phyloP scores from a whole-genome alignment of 1,140 invertebrate species.

The Elysia chlorotica region DNA sequence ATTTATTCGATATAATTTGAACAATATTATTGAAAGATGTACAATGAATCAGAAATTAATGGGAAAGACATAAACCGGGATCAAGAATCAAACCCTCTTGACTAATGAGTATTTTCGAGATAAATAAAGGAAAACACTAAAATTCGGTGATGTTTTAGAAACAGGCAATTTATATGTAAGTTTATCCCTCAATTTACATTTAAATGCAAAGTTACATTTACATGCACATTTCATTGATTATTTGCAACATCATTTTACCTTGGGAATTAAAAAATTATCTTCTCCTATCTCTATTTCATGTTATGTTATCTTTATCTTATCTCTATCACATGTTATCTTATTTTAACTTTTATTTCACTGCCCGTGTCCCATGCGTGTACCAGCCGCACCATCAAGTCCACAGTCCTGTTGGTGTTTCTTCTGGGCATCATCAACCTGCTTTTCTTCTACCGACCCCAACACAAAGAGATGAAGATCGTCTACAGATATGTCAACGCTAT shows the following conservation, averaged over 20 bases:
- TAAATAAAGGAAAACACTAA: too few relatives aligned
- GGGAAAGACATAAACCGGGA: too few relatives aligned
- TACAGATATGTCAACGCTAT: conserved; percentile 17
- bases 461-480: not conserved
- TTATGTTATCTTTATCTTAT: not conserved
- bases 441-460: not conserved
- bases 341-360: not conserved
- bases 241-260: too few relatives aligned
- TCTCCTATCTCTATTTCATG: not conserved
- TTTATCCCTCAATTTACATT: too few relatives aligned
- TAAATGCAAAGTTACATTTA: not conserved
- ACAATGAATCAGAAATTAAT: too few relatives aligned
- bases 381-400: conserved; percentile 12
- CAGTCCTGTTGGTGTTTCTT: not conserved
- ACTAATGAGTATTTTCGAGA: too few relatives aligned
- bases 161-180: too few relatives aligned
- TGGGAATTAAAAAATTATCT: not conserved
- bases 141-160: too few relatives aligned
- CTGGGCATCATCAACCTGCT: conserved; percentile 10
- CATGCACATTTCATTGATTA: not conserved
- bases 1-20: too few relatives aligned
- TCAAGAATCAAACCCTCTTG: too few relatives aligned
- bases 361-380: not conserved
- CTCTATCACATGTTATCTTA: not conserved
- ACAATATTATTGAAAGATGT: too few relatives aligned